These are phyloP conservation scores for Malurus melanocephalus DNA, from an alignment of 2,113 vertebrate species.

Conservation along the genomic window DNA sequence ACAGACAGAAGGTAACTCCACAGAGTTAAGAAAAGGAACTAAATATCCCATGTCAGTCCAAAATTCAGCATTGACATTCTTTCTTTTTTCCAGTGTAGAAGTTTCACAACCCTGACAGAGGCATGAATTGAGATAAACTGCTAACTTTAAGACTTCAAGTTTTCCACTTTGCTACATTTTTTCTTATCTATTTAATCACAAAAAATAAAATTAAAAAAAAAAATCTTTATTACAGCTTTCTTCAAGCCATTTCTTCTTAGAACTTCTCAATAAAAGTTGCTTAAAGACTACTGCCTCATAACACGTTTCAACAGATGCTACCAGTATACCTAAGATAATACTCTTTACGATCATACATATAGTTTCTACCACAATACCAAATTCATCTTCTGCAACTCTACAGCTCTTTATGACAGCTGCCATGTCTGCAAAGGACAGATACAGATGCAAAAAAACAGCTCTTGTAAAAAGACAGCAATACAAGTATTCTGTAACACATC, in stretches of 20 bases:
- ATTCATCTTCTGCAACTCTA: neutral
- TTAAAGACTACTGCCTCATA: neutral
- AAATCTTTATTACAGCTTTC: neutral
- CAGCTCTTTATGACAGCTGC: neutral
- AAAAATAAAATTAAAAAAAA: neutral
- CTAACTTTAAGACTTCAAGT: neutral
- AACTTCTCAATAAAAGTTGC: neutral
- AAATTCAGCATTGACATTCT: neutral
- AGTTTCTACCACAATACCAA: neutral
- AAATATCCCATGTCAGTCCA: neutral
- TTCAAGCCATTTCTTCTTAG: neutral
- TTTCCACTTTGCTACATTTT: neutral
- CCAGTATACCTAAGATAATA: neutral
- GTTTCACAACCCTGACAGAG: neutral
- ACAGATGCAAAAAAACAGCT: neutral
- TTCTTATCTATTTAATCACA: neutral
- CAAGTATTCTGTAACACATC: accelerated
- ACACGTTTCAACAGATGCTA: neutral
- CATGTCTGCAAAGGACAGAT: neutral
- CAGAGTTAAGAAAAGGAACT: neutral
- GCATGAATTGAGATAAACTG: neutral
- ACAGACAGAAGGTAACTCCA: neutral
- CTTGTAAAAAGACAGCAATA: neutral
- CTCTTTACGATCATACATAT: neutral
- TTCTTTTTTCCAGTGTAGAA: neutral